phyloP scores from a whole-genome alignment of 2,797 vertebrate species.

The Molossus alvarezi region DNA sequence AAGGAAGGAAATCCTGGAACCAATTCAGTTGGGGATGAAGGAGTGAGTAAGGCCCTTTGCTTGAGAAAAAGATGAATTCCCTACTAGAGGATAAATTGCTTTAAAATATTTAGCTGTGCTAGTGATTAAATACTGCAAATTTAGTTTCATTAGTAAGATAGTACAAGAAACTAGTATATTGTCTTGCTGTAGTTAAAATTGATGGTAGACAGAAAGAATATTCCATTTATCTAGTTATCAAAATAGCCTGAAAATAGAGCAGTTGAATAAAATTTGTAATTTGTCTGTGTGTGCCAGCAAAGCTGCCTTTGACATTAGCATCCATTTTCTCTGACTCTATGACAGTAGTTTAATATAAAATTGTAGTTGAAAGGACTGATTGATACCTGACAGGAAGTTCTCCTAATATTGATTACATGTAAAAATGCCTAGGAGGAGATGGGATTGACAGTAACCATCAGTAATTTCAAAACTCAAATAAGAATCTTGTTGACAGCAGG shows the following conservation, averaged over 20 bases:
- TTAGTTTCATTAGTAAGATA: not conserved
- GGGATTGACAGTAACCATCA: not conserved
- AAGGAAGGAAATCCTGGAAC: not conserved
- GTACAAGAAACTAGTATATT: not conserved
- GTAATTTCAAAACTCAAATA: constrained; percentile 35
- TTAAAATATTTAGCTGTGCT: not conserved
- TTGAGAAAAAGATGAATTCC: not conserved
- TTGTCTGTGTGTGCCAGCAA: not conserved
- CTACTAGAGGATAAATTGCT: not conserved
- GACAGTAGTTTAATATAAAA: constrained; percentile 20
- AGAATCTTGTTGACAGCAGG: constrained; percentile 32
- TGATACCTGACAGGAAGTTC: not conserved
- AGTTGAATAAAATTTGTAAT: not conserved
- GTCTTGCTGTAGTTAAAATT: not conserved
- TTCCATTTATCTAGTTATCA: constrained; percentile 5
- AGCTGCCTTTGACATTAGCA: constrained; percentile 17
- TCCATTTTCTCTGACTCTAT: not conserved
- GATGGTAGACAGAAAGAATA: not conserved
- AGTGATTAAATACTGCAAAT: not conserved
- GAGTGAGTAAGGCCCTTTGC: not conserved
- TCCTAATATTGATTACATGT: constrained; percentile 10
- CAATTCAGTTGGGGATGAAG: not conserved
- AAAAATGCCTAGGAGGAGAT: constrained; percentile 2
- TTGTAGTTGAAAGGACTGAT: constrained; percentile 24
- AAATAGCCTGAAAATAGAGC: not conserved